Evolutionary conservation across 2,888 invertebrate species (phyloP).

Genomic region (Mimas tiliae): DNA sequence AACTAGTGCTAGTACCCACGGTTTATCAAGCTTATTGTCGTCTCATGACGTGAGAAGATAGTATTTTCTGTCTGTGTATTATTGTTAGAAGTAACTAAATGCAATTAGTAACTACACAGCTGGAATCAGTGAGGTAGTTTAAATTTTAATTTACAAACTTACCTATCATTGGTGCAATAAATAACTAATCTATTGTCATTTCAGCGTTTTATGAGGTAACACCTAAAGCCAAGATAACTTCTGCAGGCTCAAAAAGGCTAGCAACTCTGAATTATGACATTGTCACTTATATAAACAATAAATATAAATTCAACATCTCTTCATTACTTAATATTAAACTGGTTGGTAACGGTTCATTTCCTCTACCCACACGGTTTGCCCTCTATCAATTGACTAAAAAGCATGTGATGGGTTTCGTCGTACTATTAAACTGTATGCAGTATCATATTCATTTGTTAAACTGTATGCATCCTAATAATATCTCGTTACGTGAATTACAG

Average conservation of each 20-base stretch:
- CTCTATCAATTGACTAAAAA: not conserved
- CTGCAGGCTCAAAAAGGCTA: not conserved
- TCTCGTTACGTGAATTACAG: constrained; percentile 10
- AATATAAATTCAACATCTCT: not conserved
- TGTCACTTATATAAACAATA: too few relatives aligned
- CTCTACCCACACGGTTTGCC: constrained; percentile 2
- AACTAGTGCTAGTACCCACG: too few relatives aligned
- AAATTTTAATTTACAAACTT: too few relatives aligned
- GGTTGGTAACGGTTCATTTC: constrained; percentile 10
- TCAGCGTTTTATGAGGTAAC: too few relatives aligned
- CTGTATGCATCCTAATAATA: constrained; percentile 27
- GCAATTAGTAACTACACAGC: too few relatives aligned
- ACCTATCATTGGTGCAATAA: too few relatives aligned
- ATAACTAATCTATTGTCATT: too few relatives aligned
- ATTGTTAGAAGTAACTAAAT: too few relatives aligned
- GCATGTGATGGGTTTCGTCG: not conserved
- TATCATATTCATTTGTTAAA: constrained; percentile 2
- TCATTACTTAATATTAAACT: not conserved
- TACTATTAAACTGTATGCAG: constrained; percentile 9
- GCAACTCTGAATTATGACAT: not conserved
- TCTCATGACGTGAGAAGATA: too few relatives aligned
- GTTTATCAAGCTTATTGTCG: too few relatives aligned
- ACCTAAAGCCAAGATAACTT: not conserved
- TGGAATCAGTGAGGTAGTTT: too few relatives aligned
- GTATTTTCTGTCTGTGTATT: too few relatives aligned